Evolutionary conservation across 2,888 invertebrate species (phyloP), one percentile per base, ranked within the genome.

Genomic region (Agonum fuliginosum): DNA sequence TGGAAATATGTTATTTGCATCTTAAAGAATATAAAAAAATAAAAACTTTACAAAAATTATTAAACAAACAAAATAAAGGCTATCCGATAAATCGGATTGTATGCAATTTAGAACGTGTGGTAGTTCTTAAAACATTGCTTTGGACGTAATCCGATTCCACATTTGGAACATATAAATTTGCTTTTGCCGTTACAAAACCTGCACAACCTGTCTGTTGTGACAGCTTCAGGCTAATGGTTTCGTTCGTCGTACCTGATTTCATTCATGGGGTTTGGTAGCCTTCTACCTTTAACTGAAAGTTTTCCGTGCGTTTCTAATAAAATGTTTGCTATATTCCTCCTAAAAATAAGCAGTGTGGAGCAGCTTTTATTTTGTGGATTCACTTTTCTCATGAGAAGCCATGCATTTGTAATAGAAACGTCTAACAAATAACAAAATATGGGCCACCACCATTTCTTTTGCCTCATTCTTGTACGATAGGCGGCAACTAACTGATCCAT

Each of bases 401-500:
- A 78, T 19, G 71, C 41, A 71, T 77, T 77, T 20, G 62, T 27
- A 41, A 77, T 62, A 27, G 34, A 34, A 19, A 48, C 72, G 51
- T 78, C 78, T 19, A 71, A 41, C 51, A 77, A 77, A 34, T 48
- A 78, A 24, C 46, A 43, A 41, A 62, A 78, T n/a, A 78, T 78
- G 8, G 78, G 67, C 78, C 54, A 73, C 12, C 41, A 73, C 73
- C 73, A 73, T 67, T 78, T 78, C 41, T 27, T 65, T 17, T 72
- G 78, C 3, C 41, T 10, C 43, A 65, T 78, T 20, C 69, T 46
- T 3, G 74, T 69, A 12, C 74, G 30, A 58, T 74, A 74, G 17
- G 58, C 69, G 30, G 62, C 51, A 41, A 69, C 43, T 43, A 58
- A 10, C 46, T 69, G 69, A 73, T 69, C 43, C 69, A 73, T 46